Evolutionary conservation across 2,113 vertebrate genomes (phyloP), one percentile per base, ranked within the genome.

Genomic region (Zosterops hypoxanthus): DNA sequence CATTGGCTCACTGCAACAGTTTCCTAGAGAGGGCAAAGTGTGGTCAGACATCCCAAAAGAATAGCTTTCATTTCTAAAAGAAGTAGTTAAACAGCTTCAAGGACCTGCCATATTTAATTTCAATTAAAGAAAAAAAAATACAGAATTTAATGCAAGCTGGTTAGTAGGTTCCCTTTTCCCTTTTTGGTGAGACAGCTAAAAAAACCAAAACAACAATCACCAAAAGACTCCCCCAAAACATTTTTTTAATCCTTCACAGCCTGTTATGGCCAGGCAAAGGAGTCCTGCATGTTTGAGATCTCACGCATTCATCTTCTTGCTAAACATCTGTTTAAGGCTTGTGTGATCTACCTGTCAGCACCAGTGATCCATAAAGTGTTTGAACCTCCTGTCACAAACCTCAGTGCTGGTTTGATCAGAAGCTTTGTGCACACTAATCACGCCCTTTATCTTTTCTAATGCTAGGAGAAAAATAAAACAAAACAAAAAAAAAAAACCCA

Each of bases 331-430:
- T 97, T 98, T 98, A 98, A 98, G 95, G 97, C 96, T 94, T 90
- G 95, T 98, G 97, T 98, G 98, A 98, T 98, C 97, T 97, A 98
- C 98, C 97, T 98, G 97, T 98, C 98, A 98, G 97, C 97, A 95
- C 83, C 88, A 97, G 94, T 95, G 97, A 98, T 96, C 97, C 97
- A 95, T 88, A 91, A 96, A 96, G 96, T 97, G 96, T 98, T 97
- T 97, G 97, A 98, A 98, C 91, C 97, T 97, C 96, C 97, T 96
- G 97, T 97, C 97, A 96, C 95, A 97, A 98, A 95, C 95, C 97
- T 95, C 96, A 81, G 90, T 53, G 93, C 94, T 94, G 94, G 97
- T 97, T 97, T 98, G 98, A 98, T 98, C 98, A 98, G 94, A 98
- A 94, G 92, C 96, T 97, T 96, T 94, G 95, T 93, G 97, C 94